Conservation (phyloP, 2,888 invertebrate species). For the Trissolcus brochymenae region DNA sequence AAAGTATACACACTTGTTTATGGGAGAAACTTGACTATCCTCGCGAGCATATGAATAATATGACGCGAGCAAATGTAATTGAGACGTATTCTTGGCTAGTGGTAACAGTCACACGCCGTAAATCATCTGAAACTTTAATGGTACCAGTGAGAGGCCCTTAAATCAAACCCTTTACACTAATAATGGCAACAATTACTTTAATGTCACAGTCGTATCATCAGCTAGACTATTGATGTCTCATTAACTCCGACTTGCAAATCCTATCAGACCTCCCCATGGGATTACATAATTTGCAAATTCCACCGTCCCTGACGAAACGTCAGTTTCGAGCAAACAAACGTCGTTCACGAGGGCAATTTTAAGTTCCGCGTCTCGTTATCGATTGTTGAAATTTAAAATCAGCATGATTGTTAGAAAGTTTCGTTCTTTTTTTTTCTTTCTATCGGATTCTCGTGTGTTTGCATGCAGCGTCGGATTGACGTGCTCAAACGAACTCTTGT, state of each 20-base stretch:
- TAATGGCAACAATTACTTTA: slow-evolving; percentile 12
- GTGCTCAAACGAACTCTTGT: not conserved
- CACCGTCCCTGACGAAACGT: not conserved
- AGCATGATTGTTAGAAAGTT: slow-evolving; percentile 18
- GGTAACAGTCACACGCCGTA: slow-evolving; percentile 3
- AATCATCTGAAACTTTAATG: slow-evolving; percentile 20
- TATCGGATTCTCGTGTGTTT: too few relatives aligned
- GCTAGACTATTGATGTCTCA: not conserved
- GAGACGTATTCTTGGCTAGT: slow-evolving; percentile 7
- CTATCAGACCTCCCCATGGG: not conserved
- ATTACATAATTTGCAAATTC: too few relatives aligned
- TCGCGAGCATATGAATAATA: not conserved
- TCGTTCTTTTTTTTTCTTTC: too few relatives aligned
- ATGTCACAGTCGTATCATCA: slow-evolving; percentile 7
- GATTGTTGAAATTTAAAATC: slow-evolving; percentile 26
- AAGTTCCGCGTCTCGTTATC: slow-evolving; percentile 12
- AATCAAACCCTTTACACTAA: slow-evolving; percentile 10
- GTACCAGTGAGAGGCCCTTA: slow-evolving; percentile 6
- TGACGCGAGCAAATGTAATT: slow-evolving; percentile 1
- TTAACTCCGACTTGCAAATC: slow-evolving; percentile 5
- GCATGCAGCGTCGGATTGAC: too few relatives aligned
- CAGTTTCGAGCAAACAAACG: slow-evolving; percentile 2
- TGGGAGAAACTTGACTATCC: not conserved
- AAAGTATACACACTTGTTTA: too few relatives aligned
- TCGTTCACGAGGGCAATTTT: slow-evolving; percentile 6